These are phyloP conservation scores for Patagioenas fasciata DNA, from an alignment of 2,113 vertebrate genomes.

Conservation along the genomic window DNA sequence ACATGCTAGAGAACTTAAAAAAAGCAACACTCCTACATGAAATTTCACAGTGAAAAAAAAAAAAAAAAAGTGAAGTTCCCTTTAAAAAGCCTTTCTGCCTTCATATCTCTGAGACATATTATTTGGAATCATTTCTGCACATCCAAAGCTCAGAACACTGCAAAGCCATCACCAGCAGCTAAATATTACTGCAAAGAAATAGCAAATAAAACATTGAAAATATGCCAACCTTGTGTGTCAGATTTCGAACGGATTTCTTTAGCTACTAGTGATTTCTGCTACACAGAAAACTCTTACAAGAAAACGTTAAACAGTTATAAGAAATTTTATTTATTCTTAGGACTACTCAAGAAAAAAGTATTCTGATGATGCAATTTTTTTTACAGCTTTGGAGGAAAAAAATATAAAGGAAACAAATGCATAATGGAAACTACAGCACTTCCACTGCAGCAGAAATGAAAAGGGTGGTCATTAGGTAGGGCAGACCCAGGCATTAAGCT, in stretches of 20 bases:
- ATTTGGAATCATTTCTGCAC: background rate
- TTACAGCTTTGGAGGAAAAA: background rate
- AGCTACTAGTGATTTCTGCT: background rate
- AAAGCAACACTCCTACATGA: slow-evolving; percentile 45
- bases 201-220: background rate
- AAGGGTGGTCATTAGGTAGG: background rate
- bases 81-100: background rate
- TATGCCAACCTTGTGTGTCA: background rate
- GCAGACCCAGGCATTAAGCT: background rate
- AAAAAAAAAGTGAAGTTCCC: background rate
- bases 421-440: background rate
- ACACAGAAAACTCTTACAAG: background rate
- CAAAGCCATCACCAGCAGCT: background rate
- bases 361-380: background rate
- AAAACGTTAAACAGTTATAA: background rate
- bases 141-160: background rate
- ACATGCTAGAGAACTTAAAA: slow-evolving; percentile 26
- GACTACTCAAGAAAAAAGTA: background rate
- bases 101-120: background rate
- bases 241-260: background rate
- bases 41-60: background rate
- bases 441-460: background rate
- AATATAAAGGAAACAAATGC: background rate
- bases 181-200: background rate
- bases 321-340: background rate